Percentiles rank a stretch among this genome's conserved stretches.
Conservation (phyloP, 1,140 invertebrate genomes). For the Zaprionus kolodkinae region DNA sequence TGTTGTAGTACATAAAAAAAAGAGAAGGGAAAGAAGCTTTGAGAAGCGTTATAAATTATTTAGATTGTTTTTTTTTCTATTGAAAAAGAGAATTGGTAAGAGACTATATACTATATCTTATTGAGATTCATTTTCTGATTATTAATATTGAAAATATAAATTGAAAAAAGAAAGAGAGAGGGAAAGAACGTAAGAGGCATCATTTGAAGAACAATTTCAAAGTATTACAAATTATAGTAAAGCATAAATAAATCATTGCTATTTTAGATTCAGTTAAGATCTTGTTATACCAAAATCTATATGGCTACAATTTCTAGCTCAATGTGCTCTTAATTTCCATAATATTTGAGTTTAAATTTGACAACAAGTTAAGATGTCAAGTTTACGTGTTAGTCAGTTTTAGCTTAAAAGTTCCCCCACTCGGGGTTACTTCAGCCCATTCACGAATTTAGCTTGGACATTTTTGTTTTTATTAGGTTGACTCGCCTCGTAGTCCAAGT, state of each 20-base stretch:
- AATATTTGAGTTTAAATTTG: not conserved
- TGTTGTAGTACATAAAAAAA: not conserved
- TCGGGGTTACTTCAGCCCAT: not conserved
- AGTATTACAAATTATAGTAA: too few species aligned
- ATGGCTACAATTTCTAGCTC: not conserved
- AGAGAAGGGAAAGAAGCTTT: not conserved
- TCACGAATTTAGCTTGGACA: not conserved
- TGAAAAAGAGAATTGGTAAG: not conserved
- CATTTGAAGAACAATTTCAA: too few species aligned
- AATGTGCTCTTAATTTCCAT: not conserved
- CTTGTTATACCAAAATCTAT: not conserved
- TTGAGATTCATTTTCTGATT: too few species aligned
- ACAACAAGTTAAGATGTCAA: not conserved
- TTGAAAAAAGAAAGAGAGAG: too few species aligned
- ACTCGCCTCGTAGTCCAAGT: slow-evolving; percentile 39
- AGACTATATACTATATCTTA: too few species aligned
- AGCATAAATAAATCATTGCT: too few species aligned
- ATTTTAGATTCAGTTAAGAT: not conserved
- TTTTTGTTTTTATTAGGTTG: slow-evolving; percentile 16
- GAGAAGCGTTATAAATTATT: not conserved
- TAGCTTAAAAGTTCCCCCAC: not conserved
- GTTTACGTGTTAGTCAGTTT: not conserved
- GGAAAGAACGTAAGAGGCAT: too few species aligned
- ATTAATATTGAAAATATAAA: too few species aligned
- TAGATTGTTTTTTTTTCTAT: not conserved